Percentiles rank a stretch among this genome's conserved stretches.
phyloP scores from a whole-genome alignment of 1,140 invertebrate genomes.

The Drosophila virilis region DNA sequence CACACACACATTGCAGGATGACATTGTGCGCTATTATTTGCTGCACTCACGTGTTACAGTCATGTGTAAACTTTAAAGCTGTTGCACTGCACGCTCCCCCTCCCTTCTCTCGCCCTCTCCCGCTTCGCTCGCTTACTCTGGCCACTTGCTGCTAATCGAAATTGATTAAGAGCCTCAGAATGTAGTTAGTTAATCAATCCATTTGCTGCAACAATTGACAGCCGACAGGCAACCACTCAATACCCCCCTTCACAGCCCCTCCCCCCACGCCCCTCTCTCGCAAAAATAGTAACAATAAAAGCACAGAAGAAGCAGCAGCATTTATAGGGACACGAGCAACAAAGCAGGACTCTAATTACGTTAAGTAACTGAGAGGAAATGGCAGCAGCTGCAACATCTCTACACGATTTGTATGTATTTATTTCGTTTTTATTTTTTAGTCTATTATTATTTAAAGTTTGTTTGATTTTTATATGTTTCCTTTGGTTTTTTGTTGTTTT shows the following conservation, averaged over 20 bases:
- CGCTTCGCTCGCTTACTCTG: slow-evolving; percentile 6
- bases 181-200: slow-evolving; percentile 34
- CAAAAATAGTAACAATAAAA: not conserved
- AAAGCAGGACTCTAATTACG: slow-evolving; percentile 5
- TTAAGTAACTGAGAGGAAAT: not conserved
- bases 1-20: slow-evolving; percentile 34
- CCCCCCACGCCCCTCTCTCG: not conserved
- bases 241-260: not conserved
- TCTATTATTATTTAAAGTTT: not conserved
- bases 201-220: slow-evolving; percentile 34
- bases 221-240: slow-evolving; percentile 9
- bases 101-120: slow-evolving; percentile 9
- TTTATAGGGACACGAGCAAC: not conserved
- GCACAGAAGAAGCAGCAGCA: not conserved
- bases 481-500: too few relatives aligned
- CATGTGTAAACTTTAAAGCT: slow-evolving; percentile 30
- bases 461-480: not conserved
- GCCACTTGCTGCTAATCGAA: slow-evolving; percentile 49
- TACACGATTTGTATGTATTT: slow-evolving; percentile 51
- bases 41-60: slow-evolving; percentile 20
- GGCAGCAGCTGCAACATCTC: slow-evolving; percentile 15
- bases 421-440: slow-evolving; percentile 4
- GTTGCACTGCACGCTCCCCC: slow-evolving; percentile 27
- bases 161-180: slow-evolving; percentile 50
- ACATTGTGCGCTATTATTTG: slow-evolving; percentile 27